Conservation (phyloP, 1,140 invertebrate species). For the Periplaneta americana region DNA sequence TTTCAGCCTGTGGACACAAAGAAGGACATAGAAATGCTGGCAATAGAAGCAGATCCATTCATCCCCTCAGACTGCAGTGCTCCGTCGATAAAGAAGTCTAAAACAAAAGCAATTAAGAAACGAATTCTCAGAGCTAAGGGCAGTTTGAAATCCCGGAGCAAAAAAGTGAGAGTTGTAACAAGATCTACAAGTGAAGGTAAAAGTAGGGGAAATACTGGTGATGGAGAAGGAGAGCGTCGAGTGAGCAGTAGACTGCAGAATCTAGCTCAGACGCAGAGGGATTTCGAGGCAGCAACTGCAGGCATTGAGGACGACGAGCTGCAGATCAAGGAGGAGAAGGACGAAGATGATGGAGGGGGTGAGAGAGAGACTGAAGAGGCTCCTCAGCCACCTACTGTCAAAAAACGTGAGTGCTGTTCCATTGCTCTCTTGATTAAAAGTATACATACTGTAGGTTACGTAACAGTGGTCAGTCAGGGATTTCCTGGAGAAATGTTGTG, state of each 20-base stretch:
- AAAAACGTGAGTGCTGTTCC: not conserved
- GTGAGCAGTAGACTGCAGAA: not conserved
- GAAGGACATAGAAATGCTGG: conserved; percentile 11
- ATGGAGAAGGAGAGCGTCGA: not conserved
- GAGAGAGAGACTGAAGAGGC: not conserved
- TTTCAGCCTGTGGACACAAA: conserved; percentile 2
- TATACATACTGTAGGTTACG: too few species aligned
- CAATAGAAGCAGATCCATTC: conserved; percentile 16
- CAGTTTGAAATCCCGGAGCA: not conserved
- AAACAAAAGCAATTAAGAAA: not conserved
- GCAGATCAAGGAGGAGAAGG: not conserved
- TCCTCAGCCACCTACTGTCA: not conserved
- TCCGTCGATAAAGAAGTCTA: not conserved
- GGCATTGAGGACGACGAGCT: not conserved
- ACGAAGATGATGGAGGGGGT: not conserved
- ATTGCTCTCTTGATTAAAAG: too few species aligned
- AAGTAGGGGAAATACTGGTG: too few species aligned
- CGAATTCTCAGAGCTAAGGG: not conserved
- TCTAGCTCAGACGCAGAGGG: not conserved
- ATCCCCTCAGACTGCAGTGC: conserved; percentile 12
- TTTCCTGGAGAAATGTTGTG: too few species aligned
- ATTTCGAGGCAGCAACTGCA: not conserved
- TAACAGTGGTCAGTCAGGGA: too few species aligned
- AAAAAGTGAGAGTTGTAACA: not conserved
- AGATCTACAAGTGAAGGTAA: not conserved